Percentiles rank a stretch among this genome's conserved stretches.
phyloP scores from a whole-genome alignment of 92 coral and sea anemone genomes.

The Micromussa lordhowensis region DNA sequence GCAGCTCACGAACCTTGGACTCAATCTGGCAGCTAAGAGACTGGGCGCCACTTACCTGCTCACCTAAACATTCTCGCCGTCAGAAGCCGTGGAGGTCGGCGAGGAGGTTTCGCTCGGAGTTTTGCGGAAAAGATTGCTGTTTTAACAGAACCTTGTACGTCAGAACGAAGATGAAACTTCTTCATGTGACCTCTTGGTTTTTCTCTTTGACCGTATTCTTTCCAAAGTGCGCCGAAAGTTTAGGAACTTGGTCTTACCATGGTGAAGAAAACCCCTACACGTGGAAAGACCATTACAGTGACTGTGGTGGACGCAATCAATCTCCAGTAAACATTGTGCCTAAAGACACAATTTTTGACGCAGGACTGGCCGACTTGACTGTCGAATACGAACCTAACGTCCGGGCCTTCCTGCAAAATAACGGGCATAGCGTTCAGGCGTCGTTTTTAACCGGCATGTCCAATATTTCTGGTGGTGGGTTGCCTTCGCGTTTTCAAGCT shows the following conservation, averaged over 20 bases:
- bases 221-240: background rate
- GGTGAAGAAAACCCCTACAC: conserved; percentile 60
- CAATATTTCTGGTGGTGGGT: conserved; percentile 72
- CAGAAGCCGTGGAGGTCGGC: background rate
- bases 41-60: conserved; percentile 10
- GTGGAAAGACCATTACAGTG: conserved; percentile 70
- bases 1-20: conserved; percentile 17
- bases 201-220: background rate
- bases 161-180: conserved; percentile 3
- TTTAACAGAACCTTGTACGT: background rate
- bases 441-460: conserved; percentile 43
- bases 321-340: conserved; percentile 85
- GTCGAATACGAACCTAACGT: conserved; percentile 52
- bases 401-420: conserved; percentile 69
- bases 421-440: conserved; percentile 81
- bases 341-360: conserved; percentile 65
- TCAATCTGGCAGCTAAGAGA: background rate
- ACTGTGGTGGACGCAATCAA: conserved; percentile 79
- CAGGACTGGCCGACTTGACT: conserved; percentile 46
- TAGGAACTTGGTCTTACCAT: conserved; percentile 56
- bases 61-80: background rate
- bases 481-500: conserved; percentile 56
- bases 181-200: background rate
- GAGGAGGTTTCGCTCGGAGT: too few species aligned
- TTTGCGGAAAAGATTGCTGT: background rate